These are phyloP conservation scores for Lasaia peninsularis DNA, from an alignment of 1,140 invertebrate species.

Conservation along the genomic window DNA sequence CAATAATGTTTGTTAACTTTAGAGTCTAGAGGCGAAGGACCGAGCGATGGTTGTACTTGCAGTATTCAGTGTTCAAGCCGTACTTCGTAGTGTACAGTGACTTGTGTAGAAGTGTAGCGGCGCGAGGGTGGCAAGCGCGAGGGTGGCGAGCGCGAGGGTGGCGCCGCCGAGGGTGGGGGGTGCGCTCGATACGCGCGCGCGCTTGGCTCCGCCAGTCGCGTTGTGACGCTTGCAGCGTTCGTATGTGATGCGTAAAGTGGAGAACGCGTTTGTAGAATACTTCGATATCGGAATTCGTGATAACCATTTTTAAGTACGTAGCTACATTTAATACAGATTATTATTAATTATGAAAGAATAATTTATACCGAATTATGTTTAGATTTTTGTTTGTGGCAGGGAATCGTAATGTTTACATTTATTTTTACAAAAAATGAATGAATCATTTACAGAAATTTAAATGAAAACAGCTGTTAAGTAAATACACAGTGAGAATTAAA, in stretches of 20 bases:
- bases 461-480: background rate
- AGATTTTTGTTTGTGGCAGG: background rate
- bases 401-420: constrained; percentile 10
- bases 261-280: constrained; percentile 41
- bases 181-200: constrained; percentile 70
- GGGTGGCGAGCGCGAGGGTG: constrained; percentile 44
- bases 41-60: constrained; percentile 18
- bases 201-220: constrained; percentile 48
- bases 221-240: constrained; percentile 50
- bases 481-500: background rate
- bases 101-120: constrained; percentile 46
- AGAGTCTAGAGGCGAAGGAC: constrained; percentile 20
- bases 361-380: background rate
- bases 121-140: constrained; percentile 45
- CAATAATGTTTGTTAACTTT: too few species aligned
- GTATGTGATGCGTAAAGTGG: constrained; percentile 24
- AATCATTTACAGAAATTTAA: too few species aligned
- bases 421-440: constrained; percentile 14
- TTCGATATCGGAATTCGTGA: constrained; percentile 49
- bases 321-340: constrained; percentile 16
- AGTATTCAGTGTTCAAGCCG: constrained; percentile 20
- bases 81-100: constrained; percentile 38
- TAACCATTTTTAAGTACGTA: constrained; percentile 56
- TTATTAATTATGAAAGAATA: background rate
- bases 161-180: constrained; percentile 36